Evolutionary conservation across 2,113 vertebrate genomes (phyloP), one percentile per base, ranked within the genome.

Genomic region (Mandrillus leucophaeus): DNA sequence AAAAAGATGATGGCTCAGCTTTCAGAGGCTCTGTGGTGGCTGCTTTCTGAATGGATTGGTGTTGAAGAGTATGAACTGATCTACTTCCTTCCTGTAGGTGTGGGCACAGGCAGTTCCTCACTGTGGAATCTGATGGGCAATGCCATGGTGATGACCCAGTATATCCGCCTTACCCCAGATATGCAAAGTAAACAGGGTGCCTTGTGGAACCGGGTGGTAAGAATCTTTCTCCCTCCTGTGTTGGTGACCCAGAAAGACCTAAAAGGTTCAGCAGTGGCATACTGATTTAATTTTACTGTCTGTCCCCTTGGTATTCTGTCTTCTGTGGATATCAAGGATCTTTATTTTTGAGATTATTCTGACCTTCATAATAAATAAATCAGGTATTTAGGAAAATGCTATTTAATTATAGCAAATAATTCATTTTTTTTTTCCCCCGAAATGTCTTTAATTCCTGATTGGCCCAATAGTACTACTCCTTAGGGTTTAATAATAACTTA

Each of bases 41-140:
- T 72, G 23, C 86, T 72, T 93, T 95, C 50, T 48, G 61, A 50
- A 55, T 1, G 1, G 59, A 11, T 70, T 75, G 72, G 32, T 85
- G 61, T 79, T 89, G 87, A 85, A 82, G 61, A 89, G 2, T 78
- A 10, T 86, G 81, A 94, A 76, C 85, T 88, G 59, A 94, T 91
- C 10, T 86, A 27, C 38, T 91, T 96, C 90, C 76, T 97, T 64
- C 38, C 70, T 57, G 0, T 93, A 99, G 99, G 99, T 98, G 99
- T 99, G 78, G 99, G 99, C 35, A 99, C 99, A 5, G 98, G 98
- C 57, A 98, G 99, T 85, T 99, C 99, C 57, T 99, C 99, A 64
- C 98, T 99, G 87, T 99, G 99, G 99, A 99, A 99, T 95, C 98
- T 99, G 97, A 99, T 99, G 99, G 99, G 99, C 48, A 99, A 99